Base-by-base conservation (phyloP, 2,797 vertebrate genomes). In the Channallabes apus region DNA sequence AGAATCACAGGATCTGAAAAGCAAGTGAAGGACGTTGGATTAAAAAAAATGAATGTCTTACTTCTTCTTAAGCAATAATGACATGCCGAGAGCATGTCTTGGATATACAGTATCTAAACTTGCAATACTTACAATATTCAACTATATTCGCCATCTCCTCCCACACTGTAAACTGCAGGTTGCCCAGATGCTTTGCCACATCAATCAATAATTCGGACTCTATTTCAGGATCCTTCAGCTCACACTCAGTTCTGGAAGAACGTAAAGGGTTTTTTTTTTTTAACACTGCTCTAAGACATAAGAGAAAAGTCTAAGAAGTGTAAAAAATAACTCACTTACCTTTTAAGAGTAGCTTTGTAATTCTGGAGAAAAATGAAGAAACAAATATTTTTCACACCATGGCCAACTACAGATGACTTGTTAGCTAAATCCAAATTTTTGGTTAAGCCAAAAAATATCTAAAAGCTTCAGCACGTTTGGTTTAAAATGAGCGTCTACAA, bases 101-200 rank as follows among this genome's bases (percentile, higher is more conserved):
- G 20, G 51, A 73, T 27, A 3, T 29, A 75, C 61, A 3, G 61
- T 29, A 29, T 22, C 2, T 32, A 78, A 78, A 61, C 56, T 14
- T 78, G 11, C 12, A 46, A 46, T 64, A 18, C 86, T 86, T 76
- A 84, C 84, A 77, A 80, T 87, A 76, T 29, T 61, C 29, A 58
- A 83, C 73, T 17, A 65, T 54, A 22, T 82, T 56, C 59, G 80
- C 72, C 86, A 86, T 89, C 82, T 84, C 84, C 82, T 83, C 67
- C 77, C 82, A 88, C 22, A 89, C 84, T 80, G 22, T 58, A 82
- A 85, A 86, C 75, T 83, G 80, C 67, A 88, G 86, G 61, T 84
- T 85, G 38, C 80, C 58, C 76, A 78, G 32, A 41, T 62, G 22
- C 58, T 78, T 35, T 24, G 77, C 22, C 58, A 64, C 77, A 80